These are phyloP conservation scores for Drosophila anomelani DNA, from an alignment of 2,888 invertebrate species.

Conservation along the genomic window DNA sequence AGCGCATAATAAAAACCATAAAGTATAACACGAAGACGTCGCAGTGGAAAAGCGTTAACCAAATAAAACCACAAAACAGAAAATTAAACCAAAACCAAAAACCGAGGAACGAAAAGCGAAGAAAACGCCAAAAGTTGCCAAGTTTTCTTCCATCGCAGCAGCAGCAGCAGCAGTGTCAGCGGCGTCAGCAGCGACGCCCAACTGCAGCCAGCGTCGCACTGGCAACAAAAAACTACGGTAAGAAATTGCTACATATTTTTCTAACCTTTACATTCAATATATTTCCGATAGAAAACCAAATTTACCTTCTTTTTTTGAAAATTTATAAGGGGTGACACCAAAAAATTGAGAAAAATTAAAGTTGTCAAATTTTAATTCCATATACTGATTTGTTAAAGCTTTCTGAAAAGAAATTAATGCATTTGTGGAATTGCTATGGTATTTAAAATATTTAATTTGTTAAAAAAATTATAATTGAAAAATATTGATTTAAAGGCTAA, in stretches of 20 bases:
- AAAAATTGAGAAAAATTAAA: too few relatives aligned
- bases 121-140: slow-evolving; percentile 30
- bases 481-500: too few relatives aligned
- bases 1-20: slow-evolving; percentile 19
- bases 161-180: slow-evolving; percentile 22
- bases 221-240: slow-evolving; percentile 56
- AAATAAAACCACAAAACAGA: slow-evolving; percentile 16
- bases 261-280: too few relatives aligned
- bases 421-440: too few relatives aligned
- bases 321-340: too few relatives aligned
- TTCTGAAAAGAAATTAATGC: too few relatives aligned
- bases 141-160: slow-evolving; percentile 24
- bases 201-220: slow-evolving; percentile 68
- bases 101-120: slow-evolving; percentile 10
- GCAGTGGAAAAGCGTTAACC: slow-evolving; percentile 37
- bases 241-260: neutral
- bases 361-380: too few relatives aligned
- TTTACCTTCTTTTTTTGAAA: too few relatives aligned
- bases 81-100: slow-evolving; percentile 23
- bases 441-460: too few relatives aligned
- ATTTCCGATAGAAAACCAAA: too few relatives aligned
- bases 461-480: too few relatives aligned
- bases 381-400: too few relatives aligned
- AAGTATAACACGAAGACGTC: slow-evolving; percentile 9
- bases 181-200: slow-evolving; percentile 47